These are phyloP conservation scores for Patagioenas fasciata DNA, from an alignment of 2,113 vertebrate genomes.

Conservation along the genomic window DNA sequence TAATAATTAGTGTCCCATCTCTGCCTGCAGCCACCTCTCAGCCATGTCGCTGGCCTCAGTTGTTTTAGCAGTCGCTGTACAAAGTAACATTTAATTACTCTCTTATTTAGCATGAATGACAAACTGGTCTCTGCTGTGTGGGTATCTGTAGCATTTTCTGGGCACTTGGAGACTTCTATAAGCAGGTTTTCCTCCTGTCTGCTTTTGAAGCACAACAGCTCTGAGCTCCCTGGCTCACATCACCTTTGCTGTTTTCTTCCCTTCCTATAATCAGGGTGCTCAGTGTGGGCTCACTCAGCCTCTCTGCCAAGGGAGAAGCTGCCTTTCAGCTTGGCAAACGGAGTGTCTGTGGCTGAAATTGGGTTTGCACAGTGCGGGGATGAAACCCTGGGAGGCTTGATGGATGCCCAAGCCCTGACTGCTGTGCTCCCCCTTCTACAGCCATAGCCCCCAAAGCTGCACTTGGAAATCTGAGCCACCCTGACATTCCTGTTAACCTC, in stretches of 20 bases:
- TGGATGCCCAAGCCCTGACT: not conserved
- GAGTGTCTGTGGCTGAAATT: not conserved
- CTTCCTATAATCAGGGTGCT: not conserved
- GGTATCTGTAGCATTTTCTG: not conserved
- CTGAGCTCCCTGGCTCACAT: not conserved
- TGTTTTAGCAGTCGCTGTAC: not conserved
- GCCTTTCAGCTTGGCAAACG: not conserved
- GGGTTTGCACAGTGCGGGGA: not conserved
- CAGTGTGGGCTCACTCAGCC: not conserved
- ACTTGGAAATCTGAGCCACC: accelerated
- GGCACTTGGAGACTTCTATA: not conserved
- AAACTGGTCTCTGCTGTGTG: not conserved
- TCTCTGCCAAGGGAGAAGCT: not conserved
- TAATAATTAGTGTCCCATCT: not conserved
- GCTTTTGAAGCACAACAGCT: not conserved
- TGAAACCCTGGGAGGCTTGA: not conserved
- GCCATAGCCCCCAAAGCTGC: not conserved
- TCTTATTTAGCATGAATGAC: not conserved
- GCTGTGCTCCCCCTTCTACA: not conserved
- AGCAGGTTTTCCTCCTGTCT: not conserved
- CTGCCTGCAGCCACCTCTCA: conserved; percentile 9
- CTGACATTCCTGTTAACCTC: not conserved
- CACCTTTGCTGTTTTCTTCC: not conserved
- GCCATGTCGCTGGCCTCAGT: not conserved
- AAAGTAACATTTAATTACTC: not conserved